Conservation (phyloP, 2,113 vertebrate species). For the Rostratula benghalensis region DNA sequence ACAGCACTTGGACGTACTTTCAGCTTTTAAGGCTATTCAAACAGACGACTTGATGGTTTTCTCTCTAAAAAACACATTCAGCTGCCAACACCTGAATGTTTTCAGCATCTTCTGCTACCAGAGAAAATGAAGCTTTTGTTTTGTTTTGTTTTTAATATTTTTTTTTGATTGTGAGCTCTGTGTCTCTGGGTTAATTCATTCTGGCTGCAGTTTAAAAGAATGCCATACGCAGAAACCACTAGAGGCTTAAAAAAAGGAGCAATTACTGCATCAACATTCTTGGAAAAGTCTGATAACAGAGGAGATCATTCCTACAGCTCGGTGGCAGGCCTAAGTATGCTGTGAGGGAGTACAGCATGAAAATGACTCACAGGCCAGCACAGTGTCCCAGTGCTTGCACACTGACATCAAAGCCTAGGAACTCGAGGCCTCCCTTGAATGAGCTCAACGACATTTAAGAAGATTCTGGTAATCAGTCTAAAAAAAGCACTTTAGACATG, state of each 20-base stretch:
- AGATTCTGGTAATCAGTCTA: slow-evolving; percentile 58
- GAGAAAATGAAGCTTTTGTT: not conserved
- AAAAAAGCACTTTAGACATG: slow-evolving; percentile 50
- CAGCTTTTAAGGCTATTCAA: not conserved
- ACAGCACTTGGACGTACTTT: not conserved
- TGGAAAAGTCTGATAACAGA: slow-evolving; percentile 66
- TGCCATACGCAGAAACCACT: slow-evolving; percentile 62
- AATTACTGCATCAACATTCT: slow-evolving; percentile 69
- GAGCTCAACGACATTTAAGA: slow-evolving; percentile 62
- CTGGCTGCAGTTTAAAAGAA: slow-evolving; percentile 64
- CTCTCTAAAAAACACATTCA: accelerated
- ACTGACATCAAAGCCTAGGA: slow-evolving; percentile 68
- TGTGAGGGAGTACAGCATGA: slow-evolving; percentile 20
- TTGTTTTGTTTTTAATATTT: not conserved
- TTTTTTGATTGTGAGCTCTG: slow-evolving; percentile 16
- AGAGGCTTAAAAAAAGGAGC: slow-evolving; percentile 52
- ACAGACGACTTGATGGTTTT: not conserved
- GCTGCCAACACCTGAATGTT: not conserved
- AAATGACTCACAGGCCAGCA: slow-evolving; percentile 35
- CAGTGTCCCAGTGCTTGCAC: not conserved
- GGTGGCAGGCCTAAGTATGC: not conserved
- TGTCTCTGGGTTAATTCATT: slow-evolving; percentile 24
- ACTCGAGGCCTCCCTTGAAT: slow-evolving; percentile 53
- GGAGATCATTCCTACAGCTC: slow-evolving; percentile 30
- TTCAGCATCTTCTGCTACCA: not conserved